Base-by-base conservation (phyloP, 2,888 invertebrate species). In the Pyrgus malvae region DNA sequence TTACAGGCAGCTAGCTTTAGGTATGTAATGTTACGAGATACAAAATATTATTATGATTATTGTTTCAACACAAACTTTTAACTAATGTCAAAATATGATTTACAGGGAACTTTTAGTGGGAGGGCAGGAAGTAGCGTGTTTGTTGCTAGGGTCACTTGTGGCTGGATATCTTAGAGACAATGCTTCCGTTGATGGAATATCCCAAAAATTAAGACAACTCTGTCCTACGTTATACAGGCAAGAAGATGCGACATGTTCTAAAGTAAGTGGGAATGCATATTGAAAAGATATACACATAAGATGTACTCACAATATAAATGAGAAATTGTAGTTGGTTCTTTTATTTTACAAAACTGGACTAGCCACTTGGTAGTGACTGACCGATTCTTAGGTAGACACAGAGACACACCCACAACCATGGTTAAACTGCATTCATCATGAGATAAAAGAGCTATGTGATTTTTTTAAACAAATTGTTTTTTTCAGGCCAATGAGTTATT, bases 171-270 rank as follows among this genome's bases (percentile, higher is more conserved):
- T 99, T 12, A 95, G 95, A 54, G 99, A 99, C 78, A 97, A 98
- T 76, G 98, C 99, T 0, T 97, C 97, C 1, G 97, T 98, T 1
- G 97, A 97, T 75, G 94, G 96, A 0, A 97, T 99, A 59, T 98
- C 97, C 57, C 91, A 93, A 17, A 95, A 95, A 72, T 84, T 99
- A 50, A 91, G 98, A 41, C 95, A 97, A 68, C 92, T 97, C 1
- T 99, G 99, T 72, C 99, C 99, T 0, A 95, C 95, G 65, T 91
- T 99, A 19, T 99, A 98, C 78, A 94, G 96, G 61, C 94, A 94
- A 68, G 99, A 99, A 89, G 99, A 99, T 83, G 99, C 98, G 2
- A 96, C 97, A 8, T 97, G 97, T 68, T 97, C 98, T 1, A 98
- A 98, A 91, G 97, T 97, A 80, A 46, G 45, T 38, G 3, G 19